Base-by-base conservation (phyloP, 2,888 invertebrate species). In the Brenthis ino region DNA sequence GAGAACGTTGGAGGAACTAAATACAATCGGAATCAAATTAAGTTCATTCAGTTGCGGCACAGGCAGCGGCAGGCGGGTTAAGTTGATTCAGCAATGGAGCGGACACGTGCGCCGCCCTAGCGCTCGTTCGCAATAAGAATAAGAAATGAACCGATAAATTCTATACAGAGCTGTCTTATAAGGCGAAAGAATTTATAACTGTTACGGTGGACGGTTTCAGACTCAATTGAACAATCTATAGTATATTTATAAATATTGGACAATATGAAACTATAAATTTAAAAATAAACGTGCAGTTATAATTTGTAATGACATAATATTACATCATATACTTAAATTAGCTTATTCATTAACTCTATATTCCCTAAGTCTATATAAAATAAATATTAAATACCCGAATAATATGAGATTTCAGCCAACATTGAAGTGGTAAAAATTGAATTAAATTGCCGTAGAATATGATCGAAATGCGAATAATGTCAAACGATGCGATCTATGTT, bases 21-120 rank as follows among this genome's bases (percentile, higher is more conserved):
- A 89, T 89, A 91, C 90, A 91, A 91, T 90, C 83, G 89, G 84
- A 89, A 91, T 91, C 88, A 85, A 91, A 92, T 91, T 90, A 89
- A 91, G 88, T 88, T 88, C 85, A 87, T 89, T 90, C 86, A 85
- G 88, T 87, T 89, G 90, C 86, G 89, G 88, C 77, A 75, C 81
- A 80, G 85, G 80, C 84, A 70, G 72, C 78, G 85, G 80, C 84
- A 65, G 74, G 78, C 80, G 86, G 84, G 85, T 82, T 82, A 80
- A 85, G 89, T 87, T 86, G 91, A 91, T 85, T 91, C 91, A 91
- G 91, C 91, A 83, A 81, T 79, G 83, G 82, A 81, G 80, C 80
- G 79, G 82, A 81, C 84, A 85, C 84, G 86, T 83, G 85, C 85
- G 82, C 76, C 75, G 74, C 76, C 78, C 74, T 71, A 72, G 72